Evolutionary conservation across 1,140 invertebrate species (phyloP).

Genomic region (Rhyzopertha dominica): DNA sequence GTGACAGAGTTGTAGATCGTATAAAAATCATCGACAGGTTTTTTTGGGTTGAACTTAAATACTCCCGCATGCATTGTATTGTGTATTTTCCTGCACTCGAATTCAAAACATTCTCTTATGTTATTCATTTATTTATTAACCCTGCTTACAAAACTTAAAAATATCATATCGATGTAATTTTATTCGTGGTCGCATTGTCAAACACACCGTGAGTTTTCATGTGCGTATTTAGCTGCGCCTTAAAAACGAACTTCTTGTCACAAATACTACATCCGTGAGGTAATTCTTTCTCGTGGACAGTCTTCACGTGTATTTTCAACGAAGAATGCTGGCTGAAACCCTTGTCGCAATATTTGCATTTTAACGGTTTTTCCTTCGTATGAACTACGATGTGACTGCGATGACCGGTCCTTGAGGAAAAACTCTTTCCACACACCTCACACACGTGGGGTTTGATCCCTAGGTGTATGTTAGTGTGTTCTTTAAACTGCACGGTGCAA

Average conservation of each 20-base stretch:
- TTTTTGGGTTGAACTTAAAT: too few relatives aligned
- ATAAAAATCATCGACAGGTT: too few relatives aligned
- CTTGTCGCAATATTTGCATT: conserved; percentile 50
- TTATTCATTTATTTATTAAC: too few relatives aligned
- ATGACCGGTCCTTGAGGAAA: conserved; percentile 45
- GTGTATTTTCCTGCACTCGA: too few relatives aligned
- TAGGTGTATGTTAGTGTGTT: conserved; percentile 61
- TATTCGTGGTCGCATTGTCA: too few relatives aligned
- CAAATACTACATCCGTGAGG: conserved; percentile 37
- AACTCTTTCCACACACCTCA: conserved; percentile 57
- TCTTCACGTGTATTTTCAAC: conserved; percentile 49
- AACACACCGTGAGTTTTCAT: too few relatives aligned
- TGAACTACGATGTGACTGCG: conserved; percentile 51
- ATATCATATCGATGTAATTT: too few relatives aligned
- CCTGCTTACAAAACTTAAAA: too few relatives aligned
- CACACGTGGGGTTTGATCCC: conserved; percentile 63
- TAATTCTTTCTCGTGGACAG: conserved; percentile 35
- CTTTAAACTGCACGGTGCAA: conserved; percentile 35
- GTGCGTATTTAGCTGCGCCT: conserved; percentile 32
- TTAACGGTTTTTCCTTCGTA: conserved; percentile 51
- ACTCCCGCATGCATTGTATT: too few relatives aligned
- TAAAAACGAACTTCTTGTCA: conserved; percentile 29
- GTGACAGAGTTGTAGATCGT: too few relatives aligned
- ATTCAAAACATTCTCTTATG: too few relatives aligned
- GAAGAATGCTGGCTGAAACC: conserved; percentile 46